Percentiles rank a stretch among this genome's conserved stretches.
phyloP scores from a whole-genome alignment of 2,888 invertebrate species.

The Achlya flavicornis region DNA sequence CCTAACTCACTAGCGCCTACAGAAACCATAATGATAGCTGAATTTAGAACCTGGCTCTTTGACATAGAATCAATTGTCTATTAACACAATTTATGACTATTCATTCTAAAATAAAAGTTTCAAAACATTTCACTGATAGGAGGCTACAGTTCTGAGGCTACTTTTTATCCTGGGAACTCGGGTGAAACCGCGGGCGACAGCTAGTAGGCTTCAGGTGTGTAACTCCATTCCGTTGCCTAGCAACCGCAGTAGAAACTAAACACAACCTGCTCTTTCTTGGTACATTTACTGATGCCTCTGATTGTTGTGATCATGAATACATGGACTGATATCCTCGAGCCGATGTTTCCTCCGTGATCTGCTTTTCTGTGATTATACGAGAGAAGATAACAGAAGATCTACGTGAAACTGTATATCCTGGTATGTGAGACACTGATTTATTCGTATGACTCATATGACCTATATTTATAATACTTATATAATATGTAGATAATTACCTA shows the following conservation, averaged over 20 bases:
- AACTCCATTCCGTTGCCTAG: constrained; percentile 50
- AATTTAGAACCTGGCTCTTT: too few relatives aligned
- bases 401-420: background rate
- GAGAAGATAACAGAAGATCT: background rate
- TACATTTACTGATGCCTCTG: constrained; percentile 40
- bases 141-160: too few relatives aligned
- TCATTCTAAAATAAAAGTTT: too few relatives aligned
- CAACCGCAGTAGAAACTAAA: constrained; percentile 59
- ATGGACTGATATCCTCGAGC: constrained; percentile 45
- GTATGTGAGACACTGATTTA: background rate
- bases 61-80: too few relatives aligned
- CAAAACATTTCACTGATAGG: too few relatives aligned
- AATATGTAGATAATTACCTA: too few relatives aligned
- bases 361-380: background rate
- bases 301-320: constrained; percentile 48
- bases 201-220: background rate
- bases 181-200: too few relatives aligned
- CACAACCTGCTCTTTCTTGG: constrained; percentile 17
- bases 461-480: background rate
- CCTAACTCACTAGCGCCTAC: too few relatives aligned
- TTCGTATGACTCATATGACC: background rate
- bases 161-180: too few relatives aligned
- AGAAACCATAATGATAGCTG: too few relatives aligned
- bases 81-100: too few relatives aligned
- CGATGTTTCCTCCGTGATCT: constrained; percentile 62